A percentile compares a stretch with the other conserved stretches of the same genome.
Evolutionary conservation across 2,113 vertebrate genomes (phyloP).

Genomic region (Brachirus orientalis): DNA sequence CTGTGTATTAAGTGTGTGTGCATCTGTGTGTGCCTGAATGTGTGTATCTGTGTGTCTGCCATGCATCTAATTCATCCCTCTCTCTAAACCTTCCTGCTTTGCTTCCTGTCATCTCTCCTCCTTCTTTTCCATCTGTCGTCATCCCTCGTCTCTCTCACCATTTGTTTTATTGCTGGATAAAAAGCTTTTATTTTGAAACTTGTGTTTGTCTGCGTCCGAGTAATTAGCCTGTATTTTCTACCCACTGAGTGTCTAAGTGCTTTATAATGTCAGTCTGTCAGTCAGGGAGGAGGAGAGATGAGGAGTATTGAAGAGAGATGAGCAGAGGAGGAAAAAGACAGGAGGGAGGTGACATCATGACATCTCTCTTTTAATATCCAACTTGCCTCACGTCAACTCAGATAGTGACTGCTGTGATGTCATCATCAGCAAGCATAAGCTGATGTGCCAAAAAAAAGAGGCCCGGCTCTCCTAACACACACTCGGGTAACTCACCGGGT

Average conservation of each 20-base stretch:
- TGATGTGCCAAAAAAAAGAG: too few relatives aligned
- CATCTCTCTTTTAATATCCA: neutral
- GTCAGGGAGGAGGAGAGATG: neutral
- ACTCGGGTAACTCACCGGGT: too few relatives aligned
- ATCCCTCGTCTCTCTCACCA: neutral
- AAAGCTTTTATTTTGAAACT: slow-evolving; percentile 44
- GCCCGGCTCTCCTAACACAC: too few relatives aligned
- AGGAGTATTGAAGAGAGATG: too few relatives aligned
- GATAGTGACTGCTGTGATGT: slow-evolving; percentile 9
- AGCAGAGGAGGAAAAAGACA: neutral
- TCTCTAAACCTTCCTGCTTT: too few relatives aligned
- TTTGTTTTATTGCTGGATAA: neutral
- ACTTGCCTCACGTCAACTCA: neutral
- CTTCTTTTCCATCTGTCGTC: neutral
- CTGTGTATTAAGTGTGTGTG: too few relatives aligned
- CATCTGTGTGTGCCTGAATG: neutral
- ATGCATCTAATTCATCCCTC: too few relatives aligned
- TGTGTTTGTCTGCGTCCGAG: too few relatives aligned
- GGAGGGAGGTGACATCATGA: neutral
- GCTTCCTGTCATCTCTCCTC: neutral
- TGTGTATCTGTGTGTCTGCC: too few relatives aligned
- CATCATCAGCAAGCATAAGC: slow-evolving; percentile 8
- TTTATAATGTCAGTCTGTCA: slow-evolving; percentile 55
- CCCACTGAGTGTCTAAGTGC: slow-evolving; percentile 56
- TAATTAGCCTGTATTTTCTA: slow-evolving; percentile 48